phyloP scores from a whole-genome alignment of 2,888 invertebrate species.

The Cremastobaeus sp. region DNA sequence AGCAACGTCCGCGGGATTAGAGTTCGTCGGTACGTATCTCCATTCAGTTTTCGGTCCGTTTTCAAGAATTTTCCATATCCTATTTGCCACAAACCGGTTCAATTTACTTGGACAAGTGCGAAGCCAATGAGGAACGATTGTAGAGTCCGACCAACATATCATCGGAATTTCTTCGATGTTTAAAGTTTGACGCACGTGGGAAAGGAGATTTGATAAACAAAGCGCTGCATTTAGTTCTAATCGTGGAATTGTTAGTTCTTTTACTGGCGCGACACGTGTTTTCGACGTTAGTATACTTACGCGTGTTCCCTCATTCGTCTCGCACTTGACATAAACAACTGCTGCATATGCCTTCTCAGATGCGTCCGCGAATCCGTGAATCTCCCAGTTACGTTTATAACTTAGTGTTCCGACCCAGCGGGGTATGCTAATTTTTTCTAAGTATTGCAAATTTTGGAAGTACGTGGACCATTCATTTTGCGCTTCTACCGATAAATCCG shows the following conservation, averaged over 20 bases:
- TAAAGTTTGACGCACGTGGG: background rate
- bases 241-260: conserved; percentile 37
- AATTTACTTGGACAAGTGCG: background rate
- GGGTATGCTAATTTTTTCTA: background rate
- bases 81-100: conserved; percentile 8
- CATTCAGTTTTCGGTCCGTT: background rate
- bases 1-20: conserved; percentile 5
- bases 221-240: conserved; percentile 39
- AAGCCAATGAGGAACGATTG: conserved; percentile 16
- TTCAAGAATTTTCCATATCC: background rate
- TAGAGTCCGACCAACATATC: conserved; percentile 6
- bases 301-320: too few species aligned
- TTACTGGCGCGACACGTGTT: conserved; percentile 42
- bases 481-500: too few species aligned
- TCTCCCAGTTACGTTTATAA: background rate
- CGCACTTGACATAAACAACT: background rate
- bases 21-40: background rate
- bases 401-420: background rate
- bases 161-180: background rate
- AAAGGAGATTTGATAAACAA: conserved; percentile 5
- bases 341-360: background rate
- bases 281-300: conserved; percentile 30
- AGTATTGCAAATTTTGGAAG: background rate
- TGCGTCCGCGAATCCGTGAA: conserved; percentile 17
- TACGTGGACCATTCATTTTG: background rate